Conservation (phyloP, 2,113 vertebrate species). For the Sceloporus tristichus region DNA sequence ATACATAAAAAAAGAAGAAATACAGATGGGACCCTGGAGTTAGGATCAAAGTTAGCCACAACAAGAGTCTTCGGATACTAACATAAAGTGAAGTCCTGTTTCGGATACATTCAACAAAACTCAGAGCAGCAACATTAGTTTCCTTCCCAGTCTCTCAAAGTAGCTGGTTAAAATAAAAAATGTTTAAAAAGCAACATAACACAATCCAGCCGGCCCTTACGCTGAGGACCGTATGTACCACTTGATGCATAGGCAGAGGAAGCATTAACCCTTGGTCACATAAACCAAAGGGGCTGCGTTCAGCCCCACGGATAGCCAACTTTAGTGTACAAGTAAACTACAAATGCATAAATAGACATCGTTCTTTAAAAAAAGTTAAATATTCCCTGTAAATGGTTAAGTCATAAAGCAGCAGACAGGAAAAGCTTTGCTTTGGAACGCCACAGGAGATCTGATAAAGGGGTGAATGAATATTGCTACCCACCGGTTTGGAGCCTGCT, state of each 20-base stretch:
- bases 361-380: slow-evolving; percentile 59
- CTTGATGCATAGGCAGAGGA: slow-evolving; percentile 22
- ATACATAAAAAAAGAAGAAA: neutral
- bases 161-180: slow-evolving; percentile 51
- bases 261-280: slow-evolving; percentile 1
- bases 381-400: slow-evolving; percentile 80
- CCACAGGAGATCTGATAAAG: slow-evolving; percentile 25
- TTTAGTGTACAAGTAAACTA: slow-evolving; percentile 89
- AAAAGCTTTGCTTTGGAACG: slow-evolving; percentile 87
- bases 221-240: slow-evolving; percentile 25
- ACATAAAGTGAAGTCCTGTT: slow-evolving; percentile 41
- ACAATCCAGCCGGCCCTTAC: neutral
- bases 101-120: slow-evolving; percentile 78
- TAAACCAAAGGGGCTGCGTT: slow-evolving; percentile 26
- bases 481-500: slow-evolving; percentile 18
- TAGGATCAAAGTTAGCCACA: slow-evolving; percentile 53
- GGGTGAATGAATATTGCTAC: slow-evolving; percentile 25
- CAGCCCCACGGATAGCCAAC: slow-evolving; percentile 14
- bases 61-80: slow-evolving; percentile 26
- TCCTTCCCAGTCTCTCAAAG: slow-evolving; percentile 42
- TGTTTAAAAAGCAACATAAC: neutral
- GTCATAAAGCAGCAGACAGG: slow-evolving; percentile 76
- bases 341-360: slow-evolving; percentile 88
- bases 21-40: slow-evolving; percentile 33
- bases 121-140: slow-evolving; percentile 62